Percentiles rank a stretch among this genome's conserved stretches.
phyloP scores from a whole-genome alignment of 2,888 invertebrate genomes.

The Eustalomyia histrio region DNA sequence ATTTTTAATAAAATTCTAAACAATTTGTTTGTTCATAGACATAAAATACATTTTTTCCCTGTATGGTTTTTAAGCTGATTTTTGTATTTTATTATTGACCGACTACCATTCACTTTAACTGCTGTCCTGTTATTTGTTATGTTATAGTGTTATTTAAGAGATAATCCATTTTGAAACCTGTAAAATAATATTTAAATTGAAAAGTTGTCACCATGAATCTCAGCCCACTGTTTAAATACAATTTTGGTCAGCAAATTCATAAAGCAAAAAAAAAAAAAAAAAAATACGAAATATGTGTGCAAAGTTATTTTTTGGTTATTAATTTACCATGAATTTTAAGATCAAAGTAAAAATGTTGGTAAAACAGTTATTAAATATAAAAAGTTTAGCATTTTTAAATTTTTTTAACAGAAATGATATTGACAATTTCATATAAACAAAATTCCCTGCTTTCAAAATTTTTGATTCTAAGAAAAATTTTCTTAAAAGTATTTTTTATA shows the following conservation, averaged over 20 bases:
- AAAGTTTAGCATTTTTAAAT: too few species aligned
- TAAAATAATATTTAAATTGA: conserved; percentile 62
- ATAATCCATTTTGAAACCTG: conserved; percentile 59
- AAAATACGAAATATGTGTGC: background rate
- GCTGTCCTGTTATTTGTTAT: conserved; percentile 17
- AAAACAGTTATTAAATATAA: background rate
- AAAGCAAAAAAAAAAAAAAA: background rate
- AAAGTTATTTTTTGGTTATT: background rate
- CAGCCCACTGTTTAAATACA: conserved; percentile 55
- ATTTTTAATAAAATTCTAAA: background rate
- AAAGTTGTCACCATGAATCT: conserved; percentile 63
- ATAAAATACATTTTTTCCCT: conserved; percentile 41
- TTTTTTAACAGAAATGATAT: too few species aligned
- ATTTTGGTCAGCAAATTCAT: conserved; percentile 25
- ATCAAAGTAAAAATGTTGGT: background rate
- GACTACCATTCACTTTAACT: conserved; percentile 47
- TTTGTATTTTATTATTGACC: conserved; percentile 13
- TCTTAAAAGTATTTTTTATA: too few species aligned
- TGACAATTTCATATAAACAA: too few species aligned
- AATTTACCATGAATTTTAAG: background rate
- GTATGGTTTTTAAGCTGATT: conserved; percentile 28
- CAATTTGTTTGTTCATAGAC: conserved; percentile 39
- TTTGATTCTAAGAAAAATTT: too few species aligned
- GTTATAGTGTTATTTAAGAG: conserved; percentile 35
- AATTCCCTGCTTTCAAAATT: too few species aligned